Base-by-base conservation (phyloP, 2,113 vertebrate genomes). In the Bucco capensis region DNA sequence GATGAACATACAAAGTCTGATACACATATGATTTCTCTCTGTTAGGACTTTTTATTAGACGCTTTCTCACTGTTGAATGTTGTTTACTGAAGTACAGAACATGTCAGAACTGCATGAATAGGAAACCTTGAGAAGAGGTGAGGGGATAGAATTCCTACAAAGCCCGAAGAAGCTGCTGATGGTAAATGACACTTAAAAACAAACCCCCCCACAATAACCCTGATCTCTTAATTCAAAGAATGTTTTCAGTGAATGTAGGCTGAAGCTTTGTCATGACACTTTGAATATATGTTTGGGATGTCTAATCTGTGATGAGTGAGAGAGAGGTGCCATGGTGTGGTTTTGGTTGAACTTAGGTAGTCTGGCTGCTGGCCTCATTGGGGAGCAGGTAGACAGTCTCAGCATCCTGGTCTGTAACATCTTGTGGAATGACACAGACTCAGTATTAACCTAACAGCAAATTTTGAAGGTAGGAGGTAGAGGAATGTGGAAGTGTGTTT, bases 221-320 rank as follows among this genome's bases (percentile, higher is more conserved):
- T 31, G 22, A 44, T 71, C n/a, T 86, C 28, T 83, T 64, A 42
- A 56, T 74, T 77, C 15, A 19, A 3, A 56, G 19, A 17, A 17
- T 58, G 12, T 47, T 92, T 78, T 65, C 28, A 47, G 64, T 60
- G 73, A 21, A 5, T 47, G 24, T 42, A 37, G 38, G 57, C 24
- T 51, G 74, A 64, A 88, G 46, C 17, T 60, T 35, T 51, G 27
- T 74, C 74, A n/a, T 82, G 57, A 19, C n/a, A 5, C 60, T 60
- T 60, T 18, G 16, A 31, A 18, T 44, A 4, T 21, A 13, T 0
- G 1, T 46, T 1, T 50, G 38, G 57, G 16, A 49, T 76, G 1
- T 40, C 10, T 17, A 10, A 25, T 3, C 10, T 6, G 40, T 53
- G 67, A 14, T 0, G 1, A n/a, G 22, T 4, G 9, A 19, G 51